A percentile compares a stretch with the other conserved stretches of the same genome.
phyloP scores from a whole-genome alignment of 2,113 vertebrate genomes.

The Nothoprocta perdicaria region DNA sequence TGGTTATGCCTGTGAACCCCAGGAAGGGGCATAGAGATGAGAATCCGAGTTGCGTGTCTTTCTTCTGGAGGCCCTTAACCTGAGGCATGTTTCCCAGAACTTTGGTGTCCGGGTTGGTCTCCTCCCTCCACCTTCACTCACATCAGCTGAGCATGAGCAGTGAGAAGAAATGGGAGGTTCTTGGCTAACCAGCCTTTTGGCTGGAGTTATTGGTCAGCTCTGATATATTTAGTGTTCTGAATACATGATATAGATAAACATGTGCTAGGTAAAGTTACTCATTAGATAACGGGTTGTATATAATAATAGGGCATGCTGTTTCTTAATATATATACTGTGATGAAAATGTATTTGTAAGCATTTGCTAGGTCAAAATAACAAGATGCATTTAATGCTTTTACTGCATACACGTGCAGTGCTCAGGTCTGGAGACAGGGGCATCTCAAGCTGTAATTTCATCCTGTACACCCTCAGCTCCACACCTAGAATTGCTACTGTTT shows the following conservation, averaged over 20 bases:
- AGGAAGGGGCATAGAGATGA: neutral
- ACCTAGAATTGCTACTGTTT: neutral
- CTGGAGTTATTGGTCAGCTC: neutral
- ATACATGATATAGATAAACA: neutral
- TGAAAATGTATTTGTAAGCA: neutral
- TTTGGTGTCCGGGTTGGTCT: fast-evolving
- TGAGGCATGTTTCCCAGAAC: neutral
- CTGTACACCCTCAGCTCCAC: neutral
- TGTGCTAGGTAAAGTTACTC: neutral
- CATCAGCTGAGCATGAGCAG: neutral
- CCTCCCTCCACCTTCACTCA: neutral
- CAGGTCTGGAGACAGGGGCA: neutral
- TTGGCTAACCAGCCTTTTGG: neutral
- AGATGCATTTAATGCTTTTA: neutral
- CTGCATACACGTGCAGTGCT: fast-evolving
- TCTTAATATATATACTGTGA: neutral
- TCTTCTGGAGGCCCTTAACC: neutral
- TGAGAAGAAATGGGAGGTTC: neutral
- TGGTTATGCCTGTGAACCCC: neutral
- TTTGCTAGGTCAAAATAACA: neutral
- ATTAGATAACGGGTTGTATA: neutral
- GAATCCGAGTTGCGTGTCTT: neutral
- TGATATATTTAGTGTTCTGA: neutral
- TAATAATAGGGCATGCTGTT: neutral
- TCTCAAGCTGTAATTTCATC: neutral